Base-by-base conservation (phyloP, 2,113 vertebrate species). In the Sapajus apella region DNA sequence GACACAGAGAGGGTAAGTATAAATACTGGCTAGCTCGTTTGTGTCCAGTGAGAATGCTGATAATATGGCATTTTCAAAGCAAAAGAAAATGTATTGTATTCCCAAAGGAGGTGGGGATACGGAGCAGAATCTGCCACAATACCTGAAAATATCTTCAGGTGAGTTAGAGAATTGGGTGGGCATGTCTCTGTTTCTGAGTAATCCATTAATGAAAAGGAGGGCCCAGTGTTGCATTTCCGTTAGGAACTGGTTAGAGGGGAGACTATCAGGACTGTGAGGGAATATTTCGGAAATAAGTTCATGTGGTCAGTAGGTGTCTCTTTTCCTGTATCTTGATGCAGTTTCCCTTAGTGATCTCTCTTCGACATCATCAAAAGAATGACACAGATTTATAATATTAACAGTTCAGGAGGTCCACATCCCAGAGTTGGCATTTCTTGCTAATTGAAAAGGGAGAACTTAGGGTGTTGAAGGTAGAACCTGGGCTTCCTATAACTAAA, bases 311-410 rank as follows among this genome's bases (percentile, higher is more conserved):
- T 16, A 81, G 18, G 52, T 32, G 32, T 84, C 79, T 76, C 21
- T 72, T 93, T 40, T 56, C 35, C 27, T 64, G 4, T n/a, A n/a
- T 40, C 43, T 47, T n/a, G 32, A 35, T 83, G 27, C 18, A 0
- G 3, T 77, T 92, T 87, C 25, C 25, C 47, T 50, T 72, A 43
- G 23, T 87, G 27, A 20, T 93, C 47, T 79, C n/a, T 93, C 81
- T 50, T 80, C 30, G 72, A 96, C 87, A 61, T 80, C 52, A 88
- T 91, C 70, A 88, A 52, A 94, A 95, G 13, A 79, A 40, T 35
- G 32, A 58, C 6, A 14, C 50, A 81, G 72, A 95, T 83, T 92
- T 83, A 88, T 83, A 72, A 37, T 90, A 61, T 81, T 64, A 90
- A 43, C 52, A 93, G 61, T 91, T 72, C 17, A 82, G 56, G 35